These are phyloP conservation scores for Pseudomyrmex dendroicus DNA, from an alignment of 1,140 invertebrate genomes.

Conservation along the genomic window DNA sequence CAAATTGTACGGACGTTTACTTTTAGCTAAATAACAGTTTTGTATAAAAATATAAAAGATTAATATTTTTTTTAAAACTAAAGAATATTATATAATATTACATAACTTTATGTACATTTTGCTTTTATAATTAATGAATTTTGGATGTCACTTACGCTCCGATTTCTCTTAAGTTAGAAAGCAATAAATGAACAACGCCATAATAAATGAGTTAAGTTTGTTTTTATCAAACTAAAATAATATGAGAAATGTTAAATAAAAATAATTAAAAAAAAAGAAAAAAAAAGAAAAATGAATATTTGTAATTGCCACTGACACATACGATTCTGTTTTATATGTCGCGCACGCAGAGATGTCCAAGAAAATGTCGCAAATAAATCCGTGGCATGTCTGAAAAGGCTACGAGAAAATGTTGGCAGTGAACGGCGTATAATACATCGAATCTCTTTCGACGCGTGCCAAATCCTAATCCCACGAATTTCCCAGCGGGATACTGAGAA, in stretches of 20 bases:
- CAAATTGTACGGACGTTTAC: no score
- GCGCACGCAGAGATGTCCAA: background rate
- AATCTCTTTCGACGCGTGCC: constrained; percentile 56
- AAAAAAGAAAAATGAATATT: background rate
- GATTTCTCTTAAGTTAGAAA: no score
- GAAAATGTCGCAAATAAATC: constrained; percentile 37
- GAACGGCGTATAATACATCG: background rate
- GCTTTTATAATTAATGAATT: no score
- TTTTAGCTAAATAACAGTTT: no score
- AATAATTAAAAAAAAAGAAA: background rate
- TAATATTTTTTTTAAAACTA: no score
- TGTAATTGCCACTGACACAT: constrained; percentile 8
- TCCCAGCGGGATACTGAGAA: constrained; percentile 61
- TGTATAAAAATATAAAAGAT: no score
- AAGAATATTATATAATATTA: no score
- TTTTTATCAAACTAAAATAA: no score
- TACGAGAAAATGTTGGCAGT: background rate
- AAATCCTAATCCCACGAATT: constrained; percentile 70
- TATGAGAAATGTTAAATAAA: background rate
- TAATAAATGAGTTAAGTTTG: no score
- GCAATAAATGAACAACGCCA: no score
- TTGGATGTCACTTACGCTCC: no score
- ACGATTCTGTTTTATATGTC: background rate
- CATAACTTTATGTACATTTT: no score
- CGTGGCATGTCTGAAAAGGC: background rate